Conservation (phyloP, 2,797 vertebrate genomes). For the Chelon auratus region DNA sequence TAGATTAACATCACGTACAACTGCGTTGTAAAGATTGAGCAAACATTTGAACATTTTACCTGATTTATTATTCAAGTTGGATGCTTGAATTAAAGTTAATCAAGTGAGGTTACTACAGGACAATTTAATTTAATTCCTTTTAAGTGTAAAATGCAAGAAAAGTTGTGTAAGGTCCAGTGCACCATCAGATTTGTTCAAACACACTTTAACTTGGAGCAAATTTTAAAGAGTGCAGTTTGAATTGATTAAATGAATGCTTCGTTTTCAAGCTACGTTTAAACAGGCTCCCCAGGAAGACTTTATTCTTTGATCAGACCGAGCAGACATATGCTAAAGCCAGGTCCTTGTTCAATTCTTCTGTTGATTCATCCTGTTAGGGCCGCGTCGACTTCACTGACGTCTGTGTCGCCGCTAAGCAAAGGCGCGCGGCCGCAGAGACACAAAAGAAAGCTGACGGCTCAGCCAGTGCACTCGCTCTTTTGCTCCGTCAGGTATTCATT, state of each 20-base stretch:
- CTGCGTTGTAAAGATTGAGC: neutral
- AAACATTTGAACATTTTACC: neutral
- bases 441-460: slow-evolving; percentile 71
- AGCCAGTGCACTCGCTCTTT: slow-evolving; percentile 69
- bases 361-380: slow-evolving; percentile 56
- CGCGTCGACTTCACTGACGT: slow-evolving; percentile 43
- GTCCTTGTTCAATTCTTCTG: slow-evolving; percentile 42
- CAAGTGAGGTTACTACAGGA: neutral
- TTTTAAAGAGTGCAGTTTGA: neutral
- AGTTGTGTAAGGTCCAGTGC: too few relatives aligned
- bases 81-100: neutral
- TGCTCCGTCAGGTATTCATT: slow-evolving; percentile 80
- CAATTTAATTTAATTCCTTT: neutral
- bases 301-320: slow-evolving; percentile 42
- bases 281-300: neutral
- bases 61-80: slow-evolving; percentile 2
- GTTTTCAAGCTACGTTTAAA: neutral
- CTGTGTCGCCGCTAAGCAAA: slow-evolving; percentile 54
- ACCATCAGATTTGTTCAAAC: too few relatives aligned
- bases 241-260: neutral
- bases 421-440: slow-evolving; percentile 38
- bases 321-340: slow-evolving; percentile 44
- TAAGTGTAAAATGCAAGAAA: neutral
- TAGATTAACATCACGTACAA: neutral
- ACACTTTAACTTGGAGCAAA: neutral